Conservation (phyloP, 2,113 vertebrate genomes). For the Capricornis sumatraensis region DNA sequence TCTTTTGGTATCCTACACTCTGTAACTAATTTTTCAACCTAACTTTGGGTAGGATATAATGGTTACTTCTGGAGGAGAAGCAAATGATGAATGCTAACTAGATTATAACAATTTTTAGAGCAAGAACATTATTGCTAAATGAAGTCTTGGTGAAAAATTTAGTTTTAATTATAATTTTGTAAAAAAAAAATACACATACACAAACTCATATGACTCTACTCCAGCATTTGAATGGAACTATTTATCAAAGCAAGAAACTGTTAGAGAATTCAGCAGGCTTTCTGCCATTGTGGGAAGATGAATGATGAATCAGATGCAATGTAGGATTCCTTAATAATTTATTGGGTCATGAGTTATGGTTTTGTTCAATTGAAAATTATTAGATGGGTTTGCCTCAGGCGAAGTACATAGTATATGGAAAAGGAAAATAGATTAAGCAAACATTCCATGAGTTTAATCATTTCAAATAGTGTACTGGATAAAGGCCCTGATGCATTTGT, state of each 20-base stretch:
- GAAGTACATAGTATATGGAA: slow-evolving; percentile 72
- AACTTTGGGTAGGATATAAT: not conserved
- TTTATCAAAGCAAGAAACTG: slow-evolving; percentile 77
- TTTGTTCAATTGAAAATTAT: slow-evolving; percentile 86
- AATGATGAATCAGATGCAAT: slow-evolving; percentile 79
- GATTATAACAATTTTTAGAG: slow-evolving; percentile 41
- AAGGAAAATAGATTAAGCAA: slow-evolving; percentile 84
- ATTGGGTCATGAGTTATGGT: slow-evolving; percentile 85
- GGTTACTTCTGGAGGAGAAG: not conserved
- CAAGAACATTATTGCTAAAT: slow-evolving; percentile 46
- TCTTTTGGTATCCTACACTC: not conserved
- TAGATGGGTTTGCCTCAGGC: slow-evolving; percentile 81
- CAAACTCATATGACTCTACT: slow-evolving; percentile 71
- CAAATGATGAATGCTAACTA: not conserved
- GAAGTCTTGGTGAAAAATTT: slow-evolving; percentile 31
- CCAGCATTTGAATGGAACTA: slow-evolving; percentile 79
- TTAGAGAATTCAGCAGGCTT: slow-evolving; percentile 75
- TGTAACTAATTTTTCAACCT: not conserved
- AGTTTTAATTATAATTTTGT: slow-evolving; percentile 67
- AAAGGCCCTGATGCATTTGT: slow-evolving; percentile 74
- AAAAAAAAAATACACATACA: slow-evolving; percentile 38
- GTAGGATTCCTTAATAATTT: slow-evolving; percentile 82
- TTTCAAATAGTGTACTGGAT: slow-evolving; percentile 77
- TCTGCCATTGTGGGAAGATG: slow-evolving; percentile 73
- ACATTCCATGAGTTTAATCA: slow-evolving; percentile 81